Evolutionary conservation across 2,797 vertebrate genomes (phyloP).

Genomic region (Scleropages formosus): DNA sequence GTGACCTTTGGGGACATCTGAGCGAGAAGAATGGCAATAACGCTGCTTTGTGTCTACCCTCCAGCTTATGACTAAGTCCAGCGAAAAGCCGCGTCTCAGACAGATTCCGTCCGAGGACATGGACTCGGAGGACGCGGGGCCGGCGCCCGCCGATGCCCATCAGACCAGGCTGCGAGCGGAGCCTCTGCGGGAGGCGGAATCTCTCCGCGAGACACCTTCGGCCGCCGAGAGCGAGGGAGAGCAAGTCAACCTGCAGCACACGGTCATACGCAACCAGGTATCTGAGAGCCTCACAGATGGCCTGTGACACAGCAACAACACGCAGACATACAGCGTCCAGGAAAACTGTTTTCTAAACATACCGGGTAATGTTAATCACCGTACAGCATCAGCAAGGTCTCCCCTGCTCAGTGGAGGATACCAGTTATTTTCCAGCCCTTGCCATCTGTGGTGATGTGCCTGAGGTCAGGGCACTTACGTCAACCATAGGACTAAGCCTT

Average conservation of each 20-base stretch:
- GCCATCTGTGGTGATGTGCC: background rate
- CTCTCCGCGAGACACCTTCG: conserved; percentile 43
- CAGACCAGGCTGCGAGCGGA: conserved; percentile 55
- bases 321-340: too few species aligned
- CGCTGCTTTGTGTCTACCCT: background rate
- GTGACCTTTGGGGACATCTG: background rate
- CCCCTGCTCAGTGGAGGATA: too few species aligned
- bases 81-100: conserved; percentile 84
- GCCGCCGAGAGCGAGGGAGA: conserved; percentile 60
- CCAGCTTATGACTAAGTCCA: conserved; percentile 79
- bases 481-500: too few species aligned
- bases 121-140: conserved; percentile 77
- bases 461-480: background rate
- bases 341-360: background rate
- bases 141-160: conserved; percentile 43
- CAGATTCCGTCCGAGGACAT: conserved; percentile 95
- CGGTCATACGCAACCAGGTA: conserved; percentile 57
- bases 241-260: conserved; percentile 70
- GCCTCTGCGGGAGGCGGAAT: conserved; percentile 62
- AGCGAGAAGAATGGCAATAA: background rate
- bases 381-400: too few species aligned
- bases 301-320: conserved; percentile 1
- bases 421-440: background rate
- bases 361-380: background rate
- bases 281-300: background rate